Evolutionary conservation across 2,888 invertebrate genomes (phyloP), one percentile per base, ranked within the genome.

Genomic region (Noctua fimbriata): DNA sequence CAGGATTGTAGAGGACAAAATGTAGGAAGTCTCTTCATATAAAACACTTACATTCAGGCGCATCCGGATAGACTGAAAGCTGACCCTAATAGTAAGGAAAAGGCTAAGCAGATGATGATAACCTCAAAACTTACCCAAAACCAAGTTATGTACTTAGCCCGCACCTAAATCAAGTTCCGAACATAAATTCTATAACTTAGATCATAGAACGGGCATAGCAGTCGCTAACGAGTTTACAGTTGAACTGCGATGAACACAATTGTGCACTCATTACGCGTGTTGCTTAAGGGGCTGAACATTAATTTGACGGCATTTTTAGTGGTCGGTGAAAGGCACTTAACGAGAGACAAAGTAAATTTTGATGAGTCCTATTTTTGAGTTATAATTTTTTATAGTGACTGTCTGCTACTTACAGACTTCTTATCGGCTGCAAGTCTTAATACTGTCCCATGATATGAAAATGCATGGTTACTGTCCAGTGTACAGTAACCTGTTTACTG

Each of bases 191-290:
- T 73, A 71, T 86, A 77, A 70, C 86, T 91, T 90, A 78, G 14
- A 82, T 86, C 89, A 86, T 73, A 82, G 88, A 82, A 69, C 69
- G 67, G 84, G 88, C 89, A 92, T 91, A 91, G 90, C 90, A 92
- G 90, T 91, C 90, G 84, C 89, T 93, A 94, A 94, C 92, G 93
- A 94, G 93, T 93, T 94, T 92, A 92, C 92, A 92, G 92, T 92
- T 90, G 91, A 87, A 89, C 89, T 83, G 73, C 89, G 88, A 91
- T 93, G 92, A 92, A 84, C 86, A 88, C 90, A 92, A 93, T 93
- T 93, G 92, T 90, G 84, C 88, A 79, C 67, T 82, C 84, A 88
- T 83, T 83, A 88, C 78, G 65, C 69, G 16, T 71, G 55, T 71
- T 75, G 67, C 36, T 69, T 77, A 66, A 18, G 77, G 70, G 75